These are phyloP conservation scores for Octodon degus DNA, from an alignment of 2,113 vertebrate genomes.

Conservation along the genomic window DNA sequence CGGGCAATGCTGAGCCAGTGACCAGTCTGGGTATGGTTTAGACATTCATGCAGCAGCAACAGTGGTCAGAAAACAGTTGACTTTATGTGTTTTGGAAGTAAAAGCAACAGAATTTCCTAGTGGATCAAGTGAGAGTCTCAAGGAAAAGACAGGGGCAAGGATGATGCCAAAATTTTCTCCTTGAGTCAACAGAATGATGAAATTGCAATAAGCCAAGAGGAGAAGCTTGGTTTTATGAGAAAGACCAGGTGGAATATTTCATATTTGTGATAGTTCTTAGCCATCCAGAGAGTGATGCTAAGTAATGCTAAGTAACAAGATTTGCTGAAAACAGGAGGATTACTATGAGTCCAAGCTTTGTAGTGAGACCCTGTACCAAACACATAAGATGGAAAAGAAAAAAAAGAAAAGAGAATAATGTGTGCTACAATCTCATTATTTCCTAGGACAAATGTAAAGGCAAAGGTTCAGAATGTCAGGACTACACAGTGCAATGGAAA, in stretches of 20 bases:
- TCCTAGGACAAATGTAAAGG: background rate
- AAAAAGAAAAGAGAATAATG: constrained; percentile 5
- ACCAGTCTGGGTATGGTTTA: too few relatives aligned
- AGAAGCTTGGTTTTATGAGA: background rate
- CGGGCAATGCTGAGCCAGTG: too few relatives aligned
- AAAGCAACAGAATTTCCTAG: constrained; percentile 52
- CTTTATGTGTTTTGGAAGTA: constrained; percentile 33
- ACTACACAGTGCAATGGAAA: background rate
- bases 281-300: background rate
- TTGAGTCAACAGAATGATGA: background rate
- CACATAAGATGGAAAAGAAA: too few relatives aligned
- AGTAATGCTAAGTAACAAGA: background rate
- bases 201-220: background rate
- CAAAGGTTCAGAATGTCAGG: background rate
- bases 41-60: background rate
- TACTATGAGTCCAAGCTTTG: too few relatives aligned
- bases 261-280: background rate
- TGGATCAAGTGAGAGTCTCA: background rate
- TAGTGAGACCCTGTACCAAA: too few relatives aligned
- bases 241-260: background rate
- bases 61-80: constrained; percentile 42
- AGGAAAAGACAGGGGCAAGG: constrained; percentile 19
- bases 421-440: background rate
- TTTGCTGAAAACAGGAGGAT: too few relatives aligned
- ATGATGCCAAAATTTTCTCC: constrained; percentile 16